Percentiles rank a stretch among this genome's conserved stretches.
Evolutionary conservation across 2,797 vertebrate species (phyloP).

Genomic region (Anisognathus igniventris): DNA sequence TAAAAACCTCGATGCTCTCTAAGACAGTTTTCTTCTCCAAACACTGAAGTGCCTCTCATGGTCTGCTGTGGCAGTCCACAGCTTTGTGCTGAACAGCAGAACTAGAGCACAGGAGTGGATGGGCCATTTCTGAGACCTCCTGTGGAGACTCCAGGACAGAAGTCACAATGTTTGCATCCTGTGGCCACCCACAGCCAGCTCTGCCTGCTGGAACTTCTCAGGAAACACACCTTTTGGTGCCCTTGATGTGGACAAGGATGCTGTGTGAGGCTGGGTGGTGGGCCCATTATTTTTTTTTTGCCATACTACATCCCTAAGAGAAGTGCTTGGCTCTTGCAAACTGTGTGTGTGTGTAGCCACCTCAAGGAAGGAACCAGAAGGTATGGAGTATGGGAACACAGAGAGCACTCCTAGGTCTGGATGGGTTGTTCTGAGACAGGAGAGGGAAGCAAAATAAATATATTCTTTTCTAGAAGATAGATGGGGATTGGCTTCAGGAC

Average conservation of each 20-base stretch:
- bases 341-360: not conserved
- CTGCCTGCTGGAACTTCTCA: not conserved
- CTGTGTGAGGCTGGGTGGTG: not conserved
- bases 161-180: not conserved
- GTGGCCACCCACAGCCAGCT: not conserved
- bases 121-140: not conserved
- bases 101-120: not conserved
- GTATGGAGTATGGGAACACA: not conserved
- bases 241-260: not conserved
- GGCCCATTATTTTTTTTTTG: not conserved
- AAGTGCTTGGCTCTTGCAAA: not conserved
- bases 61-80: not conserved
- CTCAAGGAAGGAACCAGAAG: not conserved
- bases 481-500: not conserved
- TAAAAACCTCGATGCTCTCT: not conserved
- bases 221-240: not conserved
- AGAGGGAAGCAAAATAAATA: not conserved
- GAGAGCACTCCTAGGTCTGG: not conserved
- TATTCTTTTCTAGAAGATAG: not conserved
- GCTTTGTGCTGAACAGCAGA: not conserved
- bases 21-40: not conserved
- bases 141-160: not conserved
- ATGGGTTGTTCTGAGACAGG: not conserved
- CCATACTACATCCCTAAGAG: not conserved
- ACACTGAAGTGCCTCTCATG: not conserved